Evolutionary conservation across 2,113 vertebrate species (phyloP), one percentile per base, ranked within the genome.

Genomic region (Thermophis baileyi): DNA sequence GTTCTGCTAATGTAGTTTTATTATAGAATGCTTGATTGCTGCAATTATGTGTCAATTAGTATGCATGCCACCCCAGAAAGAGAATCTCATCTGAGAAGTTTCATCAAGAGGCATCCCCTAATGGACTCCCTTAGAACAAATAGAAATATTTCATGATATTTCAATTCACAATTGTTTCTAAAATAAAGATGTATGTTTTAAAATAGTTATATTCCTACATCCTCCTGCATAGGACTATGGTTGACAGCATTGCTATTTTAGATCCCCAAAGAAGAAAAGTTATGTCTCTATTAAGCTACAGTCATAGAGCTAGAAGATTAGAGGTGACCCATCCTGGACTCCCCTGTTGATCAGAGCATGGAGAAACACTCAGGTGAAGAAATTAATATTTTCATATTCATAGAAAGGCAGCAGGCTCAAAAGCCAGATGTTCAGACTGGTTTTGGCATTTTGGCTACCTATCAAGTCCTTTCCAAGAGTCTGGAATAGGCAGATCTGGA

Each of bases 1-100:
- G 94, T 95, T 97, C 96, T 93, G 92, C 90, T 97, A 95, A 96
- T 88, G 90, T 95, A 95, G 91, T 91, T 94, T 88, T 95, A 85
- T 94, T 95, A 93, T 30, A 93, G 92, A 91, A 92, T 63, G 92
- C 93, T 93, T 94, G 89, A 22, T 92, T 95, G 90, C 91, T 91
- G 50, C 81, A 96, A 69, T 40, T 94, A 91, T 94, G 54, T 35
- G 85, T 95, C 94, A 91, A 92, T 95, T 92, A 92, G 91, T 86
- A 93, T 81, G 55, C 60, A 94, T 8, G 3, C 96, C 94, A 96
- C 94, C 54, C 94, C 96, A 95, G 91, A 96, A 96, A 96, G 91
- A 96, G 85, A 95, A 93, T 94, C 92, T 96, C 93, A 89, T 96
- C 95, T 11, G 44, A 95, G 93, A 94, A 63, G 92, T 94, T 94